Conservation (phyloP, 2,113 vertebrate species). For the Hippopotamus amphibius region DNA sequence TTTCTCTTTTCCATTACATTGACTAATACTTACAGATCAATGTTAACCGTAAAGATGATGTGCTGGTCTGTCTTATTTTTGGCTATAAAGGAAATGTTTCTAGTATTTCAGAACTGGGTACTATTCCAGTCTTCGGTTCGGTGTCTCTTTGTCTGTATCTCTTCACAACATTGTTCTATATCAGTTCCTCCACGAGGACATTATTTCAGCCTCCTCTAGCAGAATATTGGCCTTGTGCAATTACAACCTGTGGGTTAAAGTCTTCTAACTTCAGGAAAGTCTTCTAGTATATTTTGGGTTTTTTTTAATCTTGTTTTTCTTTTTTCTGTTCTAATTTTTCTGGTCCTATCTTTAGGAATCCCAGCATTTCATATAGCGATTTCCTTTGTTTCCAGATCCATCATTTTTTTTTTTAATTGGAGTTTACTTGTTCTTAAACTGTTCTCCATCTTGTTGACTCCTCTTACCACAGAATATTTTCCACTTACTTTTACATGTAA, state of each 20-base stretch:
- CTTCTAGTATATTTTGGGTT: neutral
- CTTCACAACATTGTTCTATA: neutral
- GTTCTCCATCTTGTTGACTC: neutral
- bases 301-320: neutral
- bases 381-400: neutral
- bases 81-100: neutral
- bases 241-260: neutral
- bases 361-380: neutral
- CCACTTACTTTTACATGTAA: neutral
- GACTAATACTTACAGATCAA: neutral
- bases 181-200: neutral
- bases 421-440: neutral
- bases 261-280: neutral
- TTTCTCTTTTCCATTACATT: neutral
- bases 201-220: neutral
- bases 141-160: neutral
- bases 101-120: neutral
- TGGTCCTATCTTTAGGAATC: neutral
- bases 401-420: neutral
- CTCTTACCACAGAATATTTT: neutral
- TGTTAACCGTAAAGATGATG: neutral
- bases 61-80: neutral
- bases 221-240: neutral
- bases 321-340: neutral
- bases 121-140: neutral